phyloP scores from a whole-genome alignment of 2,797 vertebrate genomes.

The Crotalus adamanteus region DNA sequence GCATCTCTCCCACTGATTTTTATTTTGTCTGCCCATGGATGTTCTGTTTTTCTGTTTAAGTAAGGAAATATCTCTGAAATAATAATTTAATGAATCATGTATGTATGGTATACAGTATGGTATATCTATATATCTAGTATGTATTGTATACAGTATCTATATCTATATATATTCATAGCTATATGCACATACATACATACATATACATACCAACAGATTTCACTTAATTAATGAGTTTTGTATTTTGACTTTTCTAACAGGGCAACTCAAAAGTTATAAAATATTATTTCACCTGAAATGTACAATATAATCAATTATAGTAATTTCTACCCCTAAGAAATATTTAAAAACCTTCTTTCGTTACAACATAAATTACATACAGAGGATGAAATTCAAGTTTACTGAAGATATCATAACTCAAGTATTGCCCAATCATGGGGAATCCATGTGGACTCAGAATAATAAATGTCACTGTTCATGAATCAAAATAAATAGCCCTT shows the following conservation, averaged over 20 bases:
- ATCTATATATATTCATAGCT: too few relatives aligned
- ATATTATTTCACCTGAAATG: neutral
- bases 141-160: too few relatives aligned
- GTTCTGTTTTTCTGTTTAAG: too few relatives aligned
- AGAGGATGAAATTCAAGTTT: neutral
- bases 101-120: too few relatives aligned
- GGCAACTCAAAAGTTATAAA: constrained; percentile 2
- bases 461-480: neutral
- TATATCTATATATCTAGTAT: too few relatives aligned
- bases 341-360: constrained; percentile 8
- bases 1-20: too few relatives aligned
- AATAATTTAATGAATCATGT: too few relatives aligned
- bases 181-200: neutral
- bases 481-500: constrained; percentile 21
- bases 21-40: too few relatives aligned
- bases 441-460: constrained; percentile 6
- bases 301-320: neutral
- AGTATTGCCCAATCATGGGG: neutral
- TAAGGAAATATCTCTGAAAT: too few relatives aligned
- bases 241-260: neutral
- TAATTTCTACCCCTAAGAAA: neutral
- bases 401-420: neutral
- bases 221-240: neutral
- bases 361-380: neutral
- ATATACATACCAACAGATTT: neutral